Evolutionary conservation across 1,140 invertebrate species (phyloP).

Genomic region (Drosophila willistoni): DNA sequence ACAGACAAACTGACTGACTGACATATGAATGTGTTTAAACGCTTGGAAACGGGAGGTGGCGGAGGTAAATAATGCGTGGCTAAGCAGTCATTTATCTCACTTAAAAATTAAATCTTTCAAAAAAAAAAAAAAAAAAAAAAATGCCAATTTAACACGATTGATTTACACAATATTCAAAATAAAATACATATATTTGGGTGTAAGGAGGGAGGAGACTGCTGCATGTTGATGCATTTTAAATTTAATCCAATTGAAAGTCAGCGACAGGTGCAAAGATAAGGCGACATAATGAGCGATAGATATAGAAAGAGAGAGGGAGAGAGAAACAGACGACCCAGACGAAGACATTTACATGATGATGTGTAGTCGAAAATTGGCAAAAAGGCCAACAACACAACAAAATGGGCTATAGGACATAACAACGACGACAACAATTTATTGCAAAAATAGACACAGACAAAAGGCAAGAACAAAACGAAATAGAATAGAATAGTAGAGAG

Average conservation of each 20-base stretch:
- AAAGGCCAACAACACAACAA: constrained; percentile 49
- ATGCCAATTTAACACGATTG: constrained; percentile 10
- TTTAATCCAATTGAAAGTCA: constrained; percentile 24
- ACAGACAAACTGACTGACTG: neutral
- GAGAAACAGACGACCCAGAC: neutral
- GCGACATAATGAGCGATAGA: constrained; percentile 37
- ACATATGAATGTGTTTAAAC: neutral
- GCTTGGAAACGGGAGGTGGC: neutral
- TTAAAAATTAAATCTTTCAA: constrained; percentile 11
- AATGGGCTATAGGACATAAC: neutral
- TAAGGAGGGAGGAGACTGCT: too few relatives aligned
- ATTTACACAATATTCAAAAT: too few relatives aligned
- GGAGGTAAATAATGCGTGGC: neutral
- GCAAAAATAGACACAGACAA: constrained; percentile 47
- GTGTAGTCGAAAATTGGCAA: constrained; percentile 75
- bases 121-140: neutral
- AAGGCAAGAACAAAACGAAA: constrained; percentile 37
- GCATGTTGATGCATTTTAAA: constrained; percentile 36
- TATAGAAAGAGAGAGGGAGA: neutral
- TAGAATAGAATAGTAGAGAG: constrained; percentile 4
- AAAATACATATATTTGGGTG: constrained; percentile 20
- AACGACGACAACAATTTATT: constrained; percentile 60
- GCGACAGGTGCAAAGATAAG: constrained; percentile 44
- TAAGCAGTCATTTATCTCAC: constrained; percentile 50
- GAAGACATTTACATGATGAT: constrained; percentile 70